Base-by-base conservation (phyloP, 2,888 invertebrate genomes). In the Electrophaes corylata region DNA sequence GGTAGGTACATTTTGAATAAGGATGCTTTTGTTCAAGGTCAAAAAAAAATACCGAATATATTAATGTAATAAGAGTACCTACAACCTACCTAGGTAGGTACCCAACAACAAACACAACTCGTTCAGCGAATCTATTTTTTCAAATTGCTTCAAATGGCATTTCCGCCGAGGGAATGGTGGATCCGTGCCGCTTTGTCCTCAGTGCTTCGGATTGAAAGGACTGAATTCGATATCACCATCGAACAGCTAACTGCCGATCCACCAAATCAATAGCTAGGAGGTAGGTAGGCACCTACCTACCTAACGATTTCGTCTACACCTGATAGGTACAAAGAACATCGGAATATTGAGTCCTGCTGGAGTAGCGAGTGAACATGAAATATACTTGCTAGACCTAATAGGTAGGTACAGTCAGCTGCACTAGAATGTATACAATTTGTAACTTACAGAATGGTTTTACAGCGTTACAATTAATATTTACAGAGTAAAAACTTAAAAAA, bases 101-200 rank as follows among this genome's bases (percentile, higher is more conserved):
- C 14, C 26, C 1, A n/a, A n/a, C n/a, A n/a, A n/a, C n/a, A n/a
- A n/a, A 3, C 8, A 16, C 16, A 12, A 44, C 14, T 29, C 23
- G 6, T 19, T 43, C 39, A 44, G 33, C 44, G 2, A 49, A 45
- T 39, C 44, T 35, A 41, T 51, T 56, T 50, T 57, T 48, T 26
- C 41, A 29, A 48, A 52, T 52, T 31, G 20, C 70, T 74, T 75
- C 75, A 81, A 84, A 84, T 83, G 80, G 79, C 76, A 75, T 82
- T 83, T 79, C 79, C 73, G 83, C 81, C 78, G 77, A 78, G 76
- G 70, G 78, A 78, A 79, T 79, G 76, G 75, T 68, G 67, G 71
- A 76, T 71, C 75, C 79, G 83, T 78, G 75, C 73, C 77, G 78
- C 81, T 80, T 86, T 86, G 84, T 85, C 77, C 77, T 72, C 76